Conservation (phyloP, 2,797 vertebrate genomes). For the Bradypodion pumilum region DNA sequence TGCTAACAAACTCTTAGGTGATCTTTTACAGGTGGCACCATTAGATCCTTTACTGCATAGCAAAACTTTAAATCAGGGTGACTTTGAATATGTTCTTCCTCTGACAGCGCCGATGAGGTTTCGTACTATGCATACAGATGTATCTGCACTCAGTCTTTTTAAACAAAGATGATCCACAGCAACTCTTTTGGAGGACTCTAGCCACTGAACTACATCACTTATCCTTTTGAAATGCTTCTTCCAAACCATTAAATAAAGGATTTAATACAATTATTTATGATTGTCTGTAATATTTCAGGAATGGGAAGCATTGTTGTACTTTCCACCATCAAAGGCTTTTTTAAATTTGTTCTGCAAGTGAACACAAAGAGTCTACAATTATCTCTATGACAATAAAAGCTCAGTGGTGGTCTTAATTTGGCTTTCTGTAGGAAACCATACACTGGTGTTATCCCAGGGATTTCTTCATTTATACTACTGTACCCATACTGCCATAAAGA, state of each 20-base stretch:
- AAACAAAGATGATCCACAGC: not conserved
- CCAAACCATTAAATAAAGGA: not conserved
- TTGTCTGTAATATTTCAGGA: conserved; percentile 9
- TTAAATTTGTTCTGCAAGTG: conserved; percentile 17
- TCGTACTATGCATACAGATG: not conserved
- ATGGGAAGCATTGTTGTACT: not conserved
- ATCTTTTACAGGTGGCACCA: not conserved
- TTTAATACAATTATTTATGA: not conserved
- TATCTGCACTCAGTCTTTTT: not conserved
- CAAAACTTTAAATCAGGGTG: not conserved
- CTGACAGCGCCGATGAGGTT: not conserved
- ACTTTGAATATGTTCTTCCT: not conserved
- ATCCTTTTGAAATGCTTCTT: not conserved
- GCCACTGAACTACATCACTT: not conserved
- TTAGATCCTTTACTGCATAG: not conserved
- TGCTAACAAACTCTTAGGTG: not conserved
- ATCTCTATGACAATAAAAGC: conserved; percentile 19
- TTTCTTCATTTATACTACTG: conserved; percentile 32
- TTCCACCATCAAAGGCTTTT: not conserved
- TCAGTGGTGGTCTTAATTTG: conserved; percentile 23
- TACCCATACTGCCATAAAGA: conserved; percentile 32
- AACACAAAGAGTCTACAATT: conserved; percentile 23
- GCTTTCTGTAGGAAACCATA: conserved; percentile 18
- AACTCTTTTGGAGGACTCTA: not conserved
- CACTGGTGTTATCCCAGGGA: conserved; percentile 22